A percentile compares a stretch with the other conserved stretches of the same genome.
Evolutionary conservation across 1,140 invertebrate genomes (phyloP).

Genomic region (Pogonomyrmex californicus): DNA sequence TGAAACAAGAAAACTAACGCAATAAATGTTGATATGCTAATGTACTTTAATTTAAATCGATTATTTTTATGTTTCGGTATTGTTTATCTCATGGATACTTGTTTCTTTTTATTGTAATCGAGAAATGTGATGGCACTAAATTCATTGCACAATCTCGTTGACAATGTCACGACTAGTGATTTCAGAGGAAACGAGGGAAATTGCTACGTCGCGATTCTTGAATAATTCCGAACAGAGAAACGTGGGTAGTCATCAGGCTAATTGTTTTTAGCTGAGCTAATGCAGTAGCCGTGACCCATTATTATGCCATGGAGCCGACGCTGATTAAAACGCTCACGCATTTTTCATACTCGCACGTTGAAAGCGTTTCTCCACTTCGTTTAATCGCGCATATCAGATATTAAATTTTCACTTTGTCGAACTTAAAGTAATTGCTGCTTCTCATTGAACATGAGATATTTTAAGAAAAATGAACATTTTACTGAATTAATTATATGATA

Average conservation of each 20-base stretch:
- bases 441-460: background rate
- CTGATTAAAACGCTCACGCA: slow-evolving; percentile 33
- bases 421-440: slow-evolving; percentile 11
- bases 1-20: background rate
- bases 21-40: background rate
- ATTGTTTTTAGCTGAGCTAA: slow-evolving; percentile 56
- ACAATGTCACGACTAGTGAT: background rate
- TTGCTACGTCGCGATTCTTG: background rate
- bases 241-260: slow-evolving; percentile 35
- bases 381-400: slow-evolving; percentile 38
- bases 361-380: slow-evolving; percentile 11
- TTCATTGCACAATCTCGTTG: background rate
- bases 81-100: background rate
- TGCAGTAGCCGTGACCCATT: slow-evolving; percentile 47
- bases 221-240: slow-evolving; percentile 41
- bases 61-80: background rate
- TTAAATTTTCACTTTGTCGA: slow-evolving; percentile 32
- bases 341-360: slow-evolving; percentile 31
- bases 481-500: background rate
- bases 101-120: background rate
- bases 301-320: background rate
- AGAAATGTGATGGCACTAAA: background rate
- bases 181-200: slow-evolving; percentile 14
- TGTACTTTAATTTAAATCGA: background rate
- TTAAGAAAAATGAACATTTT: background rate